Evolutionary conservation across 2,888 invertebrate genomes (phyloP), one percentile per base, ranked within the genome.

Genomic region (Cerastoderma edule): DNA sequence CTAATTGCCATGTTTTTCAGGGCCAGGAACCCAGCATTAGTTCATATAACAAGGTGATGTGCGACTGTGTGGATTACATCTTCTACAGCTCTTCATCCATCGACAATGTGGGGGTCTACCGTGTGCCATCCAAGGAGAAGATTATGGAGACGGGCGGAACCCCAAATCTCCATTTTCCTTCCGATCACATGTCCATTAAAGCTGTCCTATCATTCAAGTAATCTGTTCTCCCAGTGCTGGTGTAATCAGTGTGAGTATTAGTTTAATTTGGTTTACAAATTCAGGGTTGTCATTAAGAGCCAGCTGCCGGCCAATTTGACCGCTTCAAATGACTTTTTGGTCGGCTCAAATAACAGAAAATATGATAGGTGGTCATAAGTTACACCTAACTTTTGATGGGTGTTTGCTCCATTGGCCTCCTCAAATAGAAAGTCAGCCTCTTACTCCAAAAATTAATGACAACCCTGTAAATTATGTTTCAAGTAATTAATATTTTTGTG

Each of bases 101-200:
- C 35, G 85, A 88, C 28, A 83, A 84, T 56, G 80, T 87, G 5
- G 91, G 90, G 10, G 89, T 91, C 10, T 78, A 88, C 32, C 80
- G 85, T 73, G 83, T 86, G 2, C 81, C 88, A 2, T 65, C 87
- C 28, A 75, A 83, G 50, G 73, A 80, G 19, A 80, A 72, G 28
- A 75, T 90, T 27, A 80, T 81, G 54, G 83, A 75, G 28, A 85
- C 85, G 2, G 84, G 87, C 4, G 89, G 89, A 10, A 87, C 90
- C 64, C 92, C 92, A 13, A 87, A 85, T 72, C 54, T 67, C 24
- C 78, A 81, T 71, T 91, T 89, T 81, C 92, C 92, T 48, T 92
- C 92, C n/a, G 92, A 92, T 78, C 92, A 92, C 74, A 78, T 92
- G 48, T 92, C 92, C 24, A 68, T 91, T 57, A 91, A 91, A 72